Evolutionary conservation across 64 coral and sea anemone species (phyloP), one percentile per base, ranked within the genome.

Genomic region (Hydrozoanthus tunicans): DNA sequence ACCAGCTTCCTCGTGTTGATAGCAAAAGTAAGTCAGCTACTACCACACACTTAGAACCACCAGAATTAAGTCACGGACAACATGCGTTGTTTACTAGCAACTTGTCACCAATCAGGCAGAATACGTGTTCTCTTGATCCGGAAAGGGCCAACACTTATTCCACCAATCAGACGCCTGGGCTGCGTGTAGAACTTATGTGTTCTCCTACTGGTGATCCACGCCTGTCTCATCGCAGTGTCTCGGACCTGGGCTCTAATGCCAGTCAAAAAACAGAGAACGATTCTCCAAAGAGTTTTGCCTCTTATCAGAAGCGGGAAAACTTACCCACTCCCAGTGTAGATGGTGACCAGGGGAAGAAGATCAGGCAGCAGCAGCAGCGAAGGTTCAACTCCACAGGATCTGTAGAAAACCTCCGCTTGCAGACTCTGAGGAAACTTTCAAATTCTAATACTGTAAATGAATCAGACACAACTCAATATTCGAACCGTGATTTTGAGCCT

Each of bases 371-470:
- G 82, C 68, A 88, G 10, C 84, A 70, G 69, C 70, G 68, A 57
- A 59, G 68, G 7, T 88, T 88, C 3, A 88, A 23, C 53, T 55
- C 84, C 6, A 69, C 84, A 13, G 6, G 56, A 26, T 74, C 84
- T 14, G 56, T 51, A 12, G 84, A 88, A 11, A 59, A 88, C 3
- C 67, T 88, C 9, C 84, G 84, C 5, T 73, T 71, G 55, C 84
- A 88, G 52, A 88, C 84, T 24, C 74, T 88, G 56, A 88, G 69
- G 57, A 88, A 88, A 73, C 55, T 88, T 0, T 88, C 84, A 75
- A 61, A 23, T 58, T 74, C 68, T 6, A 88, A 25, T 6, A 73
- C 11, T 13, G 9, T 6, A 59, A 75, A 12, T 58, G 84, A 88
- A 17, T 60, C 68, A 3, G 52, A 71, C 58, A 6, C 64, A 43